Base-by-base conservation (phyloP, 2,888 invertebrate species). In the Habroteleia sp. region DNA sequence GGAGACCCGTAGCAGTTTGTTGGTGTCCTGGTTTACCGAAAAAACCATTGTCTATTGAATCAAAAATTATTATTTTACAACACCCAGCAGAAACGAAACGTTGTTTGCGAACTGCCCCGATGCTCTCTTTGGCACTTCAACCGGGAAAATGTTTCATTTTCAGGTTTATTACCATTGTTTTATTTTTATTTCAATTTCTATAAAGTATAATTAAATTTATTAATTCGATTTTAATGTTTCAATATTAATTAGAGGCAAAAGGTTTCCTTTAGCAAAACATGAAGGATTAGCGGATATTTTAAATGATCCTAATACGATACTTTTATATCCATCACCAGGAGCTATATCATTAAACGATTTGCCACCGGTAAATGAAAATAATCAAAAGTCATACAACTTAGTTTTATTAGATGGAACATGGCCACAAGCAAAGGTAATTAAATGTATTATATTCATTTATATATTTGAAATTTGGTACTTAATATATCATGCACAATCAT, bases 1-100 rank as follows among this genome's bases (percentile, higher is more conserved):
- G 97, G 77, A 92, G 97, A 77, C 97, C 97, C 1, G 87, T 90
- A 20, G 92, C 91, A 35, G 97, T 97, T n/a, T 97, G 97, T 86
- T 97, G 97, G 96, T 97, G 97, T 88, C 90, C 92, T 27, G 95
- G 93, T 35, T 89, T 97, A 73, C 97, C 97, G 3, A 89, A 91
- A 52, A 91, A 92, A 54, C 93, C 92, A 37, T 84, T 97, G 17
- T 87, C 89, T 58, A 93, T 95, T 7, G 89, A 90, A 54, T 95
- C 95, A 68, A 92, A 91, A 81, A 91, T 97, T 41, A 92, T 96
- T 77, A 91, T 97, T 66, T 90, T 97, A 3, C 97, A 97, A 88
- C 97, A 97, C 90, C 97, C 97, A 7, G 96, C 96, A 72, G 97
- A 97, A 91, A 96, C 96, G 84, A 95, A 95, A 85, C 91, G 97